These are phyloP conservation scores for Brenthis ino DNA, from an alignment of 2,888 invertebrate species.

Conservation along the genomic window DNA sequence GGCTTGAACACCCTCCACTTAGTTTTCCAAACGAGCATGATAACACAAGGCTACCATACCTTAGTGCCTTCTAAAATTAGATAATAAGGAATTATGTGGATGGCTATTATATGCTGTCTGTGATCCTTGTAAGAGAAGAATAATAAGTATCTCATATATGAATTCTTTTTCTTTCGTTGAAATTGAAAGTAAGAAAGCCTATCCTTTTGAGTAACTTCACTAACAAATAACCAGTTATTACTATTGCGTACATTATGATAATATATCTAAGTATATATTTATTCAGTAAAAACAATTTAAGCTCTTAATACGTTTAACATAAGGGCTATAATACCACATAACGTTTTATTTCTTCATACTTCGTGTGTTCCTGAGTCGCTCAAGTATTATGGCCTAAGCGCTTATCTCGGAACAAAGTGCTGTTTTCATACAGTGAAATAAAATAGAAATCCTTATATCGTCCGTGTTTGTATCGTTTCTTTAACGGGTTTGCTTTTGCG, in stretches of 20 bases:
- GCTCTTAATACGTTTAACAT: conserved; percentile 6
- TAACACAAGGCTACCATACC: too few species aligned
- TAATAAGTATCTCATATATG: neutral
- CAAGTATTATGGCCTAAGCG: conserved; percentile 41
- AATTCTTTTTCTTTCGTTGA: neutral
- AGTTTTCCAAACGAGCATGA: too few species aligned
- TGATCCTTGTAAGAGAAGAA: too few species aligned
- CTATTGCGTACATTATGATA: neutral
- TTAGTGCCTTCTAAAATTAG: too few species aligned
- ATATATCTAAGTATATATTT: neutral
- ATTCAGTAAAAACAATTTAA: conserved; percentile 2
- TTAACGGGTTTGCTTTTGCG: conserved; percentile 34
- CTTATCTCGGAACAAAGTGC: conserved; percentile 42
- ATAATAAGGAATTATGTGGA: too few species aligned
- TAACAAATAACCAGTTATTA: conserved; percentile 17
- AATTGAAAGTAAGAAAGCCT: neutral
- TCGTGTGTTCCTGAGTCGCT: conserved; percentile 14
- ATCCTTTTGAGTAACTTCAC: neutral
- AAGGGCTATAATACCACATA: conserved; percentile 12
- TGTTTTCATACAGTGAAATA: conserved; percentile 42
- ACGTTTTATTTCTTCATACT: conserved; percentile 16
- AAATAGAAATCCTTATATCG: conserved; percentile 33
- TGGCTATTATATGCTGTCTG: too few species aligned
- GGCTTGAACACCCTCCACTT: too few species aligned
- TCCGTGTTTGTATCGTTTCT: conserved; percentile 29